Percentiles rank a stretch among this genome's conserved stretches.
Conservation (phyloP, 2,113 vertebrate genomes). For the Lethenteron reissneri region DNA sequence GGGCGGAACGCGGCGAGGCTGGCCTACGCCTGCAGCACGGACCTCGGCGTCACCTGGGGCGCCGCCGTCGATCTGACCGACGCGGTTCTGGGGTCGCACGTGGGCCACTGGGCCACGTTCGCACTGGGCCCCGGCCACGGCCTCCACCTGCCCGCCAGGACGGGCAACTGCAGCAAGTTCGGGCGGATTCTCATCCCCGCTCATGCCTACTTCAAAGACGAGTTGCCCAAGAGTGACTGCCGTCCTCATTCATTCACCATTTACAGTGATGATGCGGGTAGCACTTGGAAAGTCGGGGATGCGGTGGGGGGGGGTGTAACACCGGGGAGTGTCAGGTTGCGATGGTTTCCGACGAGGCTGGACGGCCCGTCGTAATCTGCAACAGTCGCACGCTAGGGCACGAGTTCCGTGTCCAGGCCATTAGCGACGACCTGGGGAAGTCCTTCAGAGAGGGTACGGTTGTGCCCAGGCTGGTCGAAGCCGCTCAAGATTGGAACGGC, state of each 20-base stretch:
- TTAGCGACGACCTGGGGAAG: slow-evolving; percentile 29
- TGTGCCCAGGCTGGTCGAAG: slow-evolving; percentile 29
- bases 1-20: neutral
- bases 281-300: slow-evolving; percentile 31
- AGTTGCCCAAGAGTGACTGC: slow-evolving; percentile 14
- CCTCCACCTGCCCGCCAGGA: slow-evolving; percentile 23
- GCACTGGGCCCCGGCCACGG: slow-evolving; percentile 75
- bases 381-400: slow-evolving; percentile 29
- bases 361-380: slow-evolving; percentile 38
- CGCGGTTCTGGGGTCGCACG: neutral
- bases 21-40: neutral
- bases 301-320: slow-evolving; percentile 13
- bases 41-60: slow-evolving; percentile 5
- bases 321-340: slow-evolving; percentile 60
- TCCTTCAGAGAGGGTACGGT: slow-evolving; percentile 22
- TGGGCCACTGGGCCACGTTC: slow-evolving; percentile 52
- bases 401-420: slow-evolving; percentile 34
- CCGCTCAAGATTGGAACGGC: slow-evolving; percentile 15
- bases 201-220: slow-evolving; percentile 35
- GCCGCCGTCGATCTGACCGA: neutral
- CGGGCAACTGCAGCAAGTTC: slow-evolving; percentile 10
- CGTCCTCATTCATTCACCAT: slow-evolving; percentile 38
- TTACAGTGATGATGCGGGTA: slow-evolving; percentile 50
- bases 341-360: slow-evolving; percentile 24
- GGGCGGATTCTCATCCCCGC: slow-evolving; percentile 56